Conservation (phyloP, 2,888 invertebrate species). For the Hymenopus coronatus region DNA sequence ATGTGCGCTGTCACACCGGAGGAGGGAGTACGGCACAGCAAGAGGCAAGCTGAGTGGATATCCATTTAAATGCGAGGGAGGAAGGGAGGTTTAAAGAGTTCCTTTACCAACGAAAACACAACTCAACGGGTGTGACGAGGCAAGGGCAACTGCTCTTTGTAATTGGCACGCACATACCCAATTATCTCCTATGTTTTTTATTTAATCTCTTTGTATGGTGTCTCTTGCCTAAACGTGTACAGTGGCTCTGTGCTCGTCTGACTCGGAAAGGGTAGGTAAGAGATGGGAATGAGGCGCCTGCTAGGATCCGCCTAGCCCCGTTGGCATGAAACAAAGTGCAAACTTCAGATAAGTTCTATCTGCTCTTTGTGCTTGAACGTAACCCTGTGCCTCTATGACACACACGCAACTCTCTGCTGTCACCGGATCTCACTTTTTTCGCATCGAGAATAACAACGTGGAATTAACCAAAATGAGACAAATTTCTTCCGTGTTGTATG, state of each 20-base stretch:
- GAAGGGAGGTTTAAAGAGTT: conserved; percentile 28
- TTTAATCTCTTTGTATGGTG: conserved; percentile 27
- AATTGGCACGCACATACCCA: conserved; percentile 26
- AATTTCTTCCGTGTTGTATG: conserved; percentile 13
- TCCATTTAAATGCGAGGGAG: conserved; percentile 23
- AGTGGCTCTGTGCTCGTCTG: neutral
- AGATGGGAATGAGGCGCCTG: neutral
- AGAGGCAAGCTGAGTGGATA: neutral
- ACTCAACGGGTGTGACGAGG: conserved; percentile 22
- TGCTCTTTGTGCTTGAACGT: conserved; percentile 8
- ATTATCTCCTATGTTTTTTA: conserved; percentile 27
- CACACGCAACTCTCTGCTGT: neutral
- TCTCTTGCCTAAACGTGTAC: conserved; percentile 12
- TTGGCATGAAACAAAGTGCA: conserved; percentile 20
- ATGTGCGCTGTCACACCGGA: neutral
- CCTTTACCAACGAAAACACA: conserved; percentile 28
- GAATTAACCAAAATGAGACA: conserved; percentile 22
- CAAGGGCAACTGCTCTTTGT: conserved; percentile 19
- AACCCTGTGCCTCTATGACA: neutral
- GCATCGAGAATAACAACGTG: conserved; percentile 5
- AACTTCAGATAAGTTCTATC: conserved; percentile 19
- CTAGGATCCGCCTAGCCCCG: neutral
- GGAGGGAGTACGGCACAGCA: neutral
- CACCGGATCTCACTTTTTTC: neutral
- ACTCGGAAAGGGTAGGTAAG: neutral